Evolutionary conservation across 2,113 vertebrate genomes (phyloP).

Genomic region (Protobothrops flavoviridis): DNA sequence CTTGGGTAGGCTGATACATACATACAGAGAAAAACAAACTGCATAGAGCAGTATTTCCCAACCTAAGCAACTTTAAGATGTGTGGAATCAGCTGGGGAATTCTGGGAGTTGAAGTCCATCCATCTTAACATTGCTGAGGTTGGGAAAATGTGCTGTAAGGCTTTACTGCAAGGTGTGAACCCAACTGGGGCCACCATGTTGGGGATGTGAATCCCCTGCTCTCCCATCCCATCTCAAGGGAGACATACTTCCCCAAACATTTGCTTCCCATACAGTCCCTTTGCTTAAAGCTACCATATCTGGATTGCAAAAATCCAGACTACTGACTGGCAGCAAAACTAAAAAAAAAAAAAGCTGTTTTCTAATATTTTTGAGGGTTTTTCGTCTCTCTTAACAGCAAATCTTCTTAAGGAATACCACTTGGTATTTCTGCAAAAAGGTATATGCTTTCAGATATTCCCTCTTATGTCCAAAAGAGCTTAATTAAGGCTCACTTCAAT

Average conservation of each 20-base stretch:
- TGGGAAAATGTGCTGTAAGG: neutral
- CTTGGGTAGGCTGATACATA: neutral
- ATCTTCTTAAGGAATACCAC: neutral
- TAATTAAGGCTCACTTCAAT: neutral
- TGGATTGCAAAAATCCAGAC: neutral
- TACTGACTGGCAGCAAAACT: neutral
- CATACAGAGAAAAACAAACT: neutral
- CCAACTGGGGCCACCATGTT: neutral
- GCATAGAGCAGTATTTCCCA: neutral
- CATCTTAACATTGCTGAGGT: neutral
- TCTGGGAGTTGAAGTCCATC: neutral
- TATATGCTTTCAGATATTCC: too few species aligned
- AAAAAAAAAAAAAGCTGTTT: neutral
- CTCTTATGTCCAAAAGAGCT: neutral
- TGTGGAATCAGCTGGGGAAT: neutral
- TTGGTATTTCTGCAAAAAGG: neutral
- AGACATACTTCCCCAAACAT: neutral
- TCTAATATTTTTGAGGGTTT: neutral
- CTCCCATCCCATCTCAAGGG: neutral
- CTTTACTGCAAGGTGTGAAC: neutral
- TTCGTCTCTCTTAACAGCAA: neutral
- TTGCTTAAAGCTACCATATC: neutral
- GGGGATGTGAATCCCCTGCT: neutral
- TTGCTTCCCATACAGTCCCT: neutral
- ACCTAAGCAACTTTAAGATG: neutral